phyloP scores from a whole-genome alignment of 2,888 invertebrate species.

The Drosophila subsilvestris region DNA sequence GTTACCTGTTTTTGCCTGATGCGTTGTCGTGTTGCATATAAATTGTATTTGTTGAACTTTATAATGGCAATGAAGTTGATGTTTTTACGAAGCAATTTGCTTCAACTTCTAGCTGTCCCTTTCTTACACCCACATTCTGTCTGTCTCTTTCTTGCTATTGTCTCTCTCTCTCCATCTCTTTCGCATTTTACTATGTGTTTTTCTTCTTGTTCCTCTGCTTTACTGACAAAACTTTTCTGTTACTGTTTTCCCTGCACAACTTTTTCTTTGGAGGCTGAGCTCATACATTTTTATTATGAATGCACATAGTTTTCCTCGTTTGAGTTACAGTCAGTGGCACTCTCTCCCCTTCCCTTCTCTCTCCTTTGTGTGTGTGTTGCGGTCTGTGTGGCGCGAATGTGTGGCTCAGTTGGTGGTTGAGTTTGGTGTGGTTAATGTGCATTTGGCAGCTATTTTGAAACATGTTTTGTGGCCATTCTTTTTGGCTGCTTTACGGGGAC shows the following conservation, averaged over 20 bases:
- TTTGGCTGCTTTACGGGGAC: background rate
- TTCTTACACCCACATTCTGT: too few relatives aligned
- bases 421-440: constrained; percentile 41
- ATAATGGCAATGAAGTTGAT: constrained; percentile 76
- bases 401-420: constrained; percentile 38
- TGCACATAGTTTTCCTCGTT: constrained; percentile 36
- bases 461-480: constrained; percentile 40
- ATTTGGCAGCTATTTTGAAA: constrained; percentile 34
- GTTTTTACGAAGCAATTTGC: constrained; percentile 54
- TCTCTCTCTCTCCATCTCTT: background rate
- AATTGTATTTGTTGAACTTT: constrained; percentile 74
- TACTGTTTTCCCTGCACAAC: constrained; percentile 15
- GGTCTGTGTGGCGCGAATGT: constrained; percentile 25
- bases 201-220: constrained; percentile 3
- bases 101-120: constrained; percentile 17
- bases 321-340: constrained; percentile 23
- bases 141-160: too few relatives aligned
- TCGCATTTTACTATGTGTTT: background rate
- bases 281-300: constrained; percentile 75
- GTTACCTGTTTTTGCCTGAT: constrained; percentile 57
- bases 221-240: constrained; percentile 48
- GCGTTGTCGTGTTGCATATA: constrained; percentile 71
- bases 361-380: constrained; percentile 16
- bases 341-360: background rate
- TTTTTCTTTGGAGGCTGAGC: constrained; percentile 51